phyloP scores from a whole-genome alignment of 2,888 invertebrate species.

The Meiosimyza platycephala region DNA sequence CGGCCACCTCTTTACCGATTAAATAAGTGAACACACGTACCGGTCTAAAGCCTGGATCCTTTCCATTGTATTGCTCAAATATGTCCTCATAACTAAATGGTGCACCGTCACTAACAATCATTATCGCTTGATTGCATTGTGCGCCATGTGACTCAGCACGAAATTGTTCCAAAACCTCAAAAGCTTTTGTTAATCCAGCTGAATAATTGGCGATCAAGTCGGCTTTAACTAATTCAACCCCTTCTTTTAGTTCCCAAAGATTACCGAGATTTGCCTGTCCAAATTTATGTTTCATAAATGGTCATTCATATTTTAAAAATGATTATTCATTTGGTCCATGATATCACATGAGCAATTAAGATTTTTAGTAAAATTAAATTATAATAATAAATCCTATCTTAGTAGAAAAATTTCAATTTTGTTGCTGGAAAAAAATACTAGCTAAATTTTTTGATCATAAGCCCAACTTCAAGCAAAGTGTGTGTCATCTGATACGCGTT shows the following conservation, averaged over 20 bases:
- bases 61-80: constrained; percentile 92
- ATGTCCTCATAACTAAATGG: constrained; percentile 93
- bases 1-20: constrained; percentile 94
- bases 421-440: no score
- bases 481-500: no score
- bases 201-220: constrained; percentile 95
- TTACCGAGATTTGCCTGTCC: constrained; percentile 85
- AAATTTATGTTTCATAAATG: constrained; percentile 2
- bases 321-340: neutral
- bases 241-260: constrained; percentile 83
- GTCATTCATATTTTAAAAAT: neutral
- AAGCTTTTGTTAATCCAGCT: constrained; percentile 87
- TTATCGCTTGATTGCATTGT: constrained; percentile 92
- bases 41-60: constrained; percentile 78
- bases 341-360: no score
- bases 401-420: no score
- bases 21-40: constrained; percentile 98
- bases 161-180: constrained; percentile 82
- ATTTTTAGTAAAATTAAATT: no score
- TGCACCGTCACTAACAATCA: constrained; percentile 99
- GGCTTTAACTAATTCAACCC: constrained; percentile 82
- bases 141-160: constrained; percentile 75
- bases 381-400: no score
- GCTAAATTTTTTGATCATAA: no score
- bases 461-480: no score